Evolutionary conservation across 2,888 invertebrate genomes (phyloP).

Genomic region (Chalcis sispes): DNA sequence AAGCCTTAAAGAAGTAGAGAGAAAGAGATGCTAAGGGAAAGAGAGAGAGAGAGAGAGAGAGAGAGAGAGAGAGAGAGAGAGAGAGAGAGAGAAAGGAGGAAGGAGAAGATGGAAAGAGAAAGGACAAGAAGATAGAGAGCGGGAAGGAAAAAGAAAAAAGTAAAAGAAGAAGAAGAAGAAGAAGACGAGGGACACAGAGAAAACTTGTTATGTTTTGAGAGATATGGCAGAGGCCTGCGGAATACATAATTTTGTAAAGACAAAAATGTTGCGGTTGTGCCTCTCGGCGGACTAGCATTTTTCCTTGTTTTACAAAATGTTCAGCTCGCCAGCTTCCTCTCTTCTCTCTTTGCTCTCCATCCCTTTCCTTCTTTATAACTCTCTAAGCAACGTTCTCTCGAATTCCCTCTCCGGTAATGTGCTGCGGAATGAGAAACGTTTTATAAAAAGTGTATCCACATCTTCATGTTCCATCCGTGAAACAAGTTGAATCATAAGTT

Average conservation of each 20-base stretch:
- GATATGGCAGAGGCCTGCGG: constrained; percentile 75
- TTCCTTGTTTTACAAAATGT: constrained; percentile 75
- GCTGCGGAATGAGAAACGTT: constrained; percentile 74
- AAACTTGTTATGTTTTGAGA: constrained; percentile 76
- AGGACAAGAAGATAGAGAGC: constrained; percentile 47
- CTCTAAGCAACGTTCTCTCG: constrained; percentile 58
- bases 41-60: constrained; percentile 46
- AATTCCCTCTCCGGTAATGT: constrained; percentile 70
- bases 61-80: constrained; percentile 44
- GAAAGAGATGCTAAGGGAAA: constrained; percentile 34
- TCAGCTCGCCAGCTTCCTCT: constrained; percentile 62
- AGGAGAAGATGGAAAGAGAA: constrained; percentile 35
- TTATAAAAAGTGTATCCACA: constrained; percentile 72
- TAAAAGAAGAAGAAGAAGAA: constrained; percentile 53
- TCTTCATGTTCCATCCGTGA: constrained; percentile 65
- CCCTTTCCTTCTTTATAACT: constrained; percentile 51
- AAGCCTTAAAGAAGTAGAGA: constrained; percentile 8
- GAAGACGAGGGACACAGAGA: constrained; percentile 67
- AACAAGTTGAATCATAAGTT: constrained; percentile 16
- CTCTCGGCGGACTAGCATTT: constrained; percentile 73
- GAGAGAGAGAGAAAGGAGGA: constrained; percentile 7
- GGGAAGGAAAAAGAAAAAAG: constrained; percentile 43
- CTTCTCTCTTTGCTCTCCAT: constrained; percentile 59
- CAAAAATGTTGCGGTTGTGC: constrained; percentile 76
- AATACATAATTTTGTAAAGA: constrained; percentile 77